Conservation (phyloP, 2,797 vertebrate genomes). For the Tangara arthus region DNA sequence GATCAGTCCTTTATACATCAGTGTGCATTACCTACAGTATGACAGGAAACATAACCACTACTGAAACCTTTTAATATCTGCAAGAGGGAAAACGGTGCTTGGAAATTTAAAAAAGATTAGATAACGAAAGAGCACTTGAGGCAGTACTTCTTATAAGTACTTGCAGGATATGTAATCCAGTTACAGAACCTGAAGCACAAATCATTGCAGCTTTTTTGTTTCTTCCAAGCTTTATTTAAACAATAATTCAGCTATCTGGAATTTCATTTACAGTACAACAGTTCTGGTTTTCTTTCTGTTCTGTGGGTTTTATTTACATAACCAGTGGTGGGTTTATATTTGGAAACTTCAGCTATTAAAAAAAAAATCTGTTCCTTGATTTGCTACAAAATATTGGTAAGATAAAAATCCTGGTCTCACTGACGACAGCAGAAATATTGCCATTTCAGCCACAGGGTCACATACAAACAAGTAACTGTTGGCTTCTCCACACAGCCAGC, state of each 20-base stretch:
- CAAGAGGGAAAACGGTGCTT: slow-evolving; percentile 33
- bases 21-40: slow-evolving; percentile 36
- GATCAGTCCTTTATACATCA: slow-evolving; percentile 46
- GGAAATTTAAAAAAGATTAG: slow-evolving; percentile 58
- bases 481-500: background rate
- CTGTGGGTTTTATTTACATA: background rate
- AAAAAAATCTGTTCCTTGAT: background rate
- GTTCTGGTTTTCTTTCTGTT: background rate
- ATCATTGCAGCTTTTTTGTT: background rate
- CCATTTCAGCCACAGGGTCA: background rate
- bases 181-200: background rate
- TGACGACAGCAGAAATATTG: background rate
- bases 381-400: background rate
- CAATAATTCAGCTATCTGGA: background rate
- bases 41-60: slow-evolving; percentile 53
- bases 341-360: background rate
- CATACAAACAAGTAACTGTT: background rate
- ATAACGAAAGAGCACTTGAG: slow-evolving; percentile 50
- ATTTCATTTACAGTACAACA: background rate
- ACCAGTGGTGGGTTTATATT: background rate
- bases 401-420: background rate
- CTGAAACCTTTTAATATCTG: slow-evolving; percentile 62
- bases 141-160: background rate
- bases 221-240: slow-evolving; percentile 21
- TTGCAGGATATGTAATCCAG: background rate